phyloP scores from a whole-genome alignment of 1,140 invertebrate genomes.

The Periplaneta americana region DNA sequence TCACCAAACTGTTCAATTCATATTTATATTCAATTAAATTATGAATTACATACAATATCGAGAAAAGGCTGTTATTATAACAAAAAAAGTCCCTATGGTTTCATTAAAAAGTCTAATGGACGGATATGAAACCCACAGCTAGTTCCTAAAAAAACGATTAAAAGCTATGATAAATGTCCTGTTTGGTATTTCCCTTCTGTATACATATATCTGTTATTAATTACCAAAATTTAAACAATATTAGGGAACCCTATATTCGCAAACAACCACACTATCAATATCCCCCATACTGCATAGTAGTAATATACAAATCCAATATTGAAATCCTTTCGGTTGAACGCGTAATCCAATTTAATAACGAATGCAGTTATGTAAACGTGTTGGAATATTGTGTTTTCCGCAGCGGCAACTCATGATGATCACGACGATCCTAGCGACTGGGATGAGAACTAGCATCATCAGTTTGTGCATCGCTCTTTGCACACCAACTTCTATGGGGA shows the following conservation, averaged over 20 bases:
- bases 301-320: background rate
- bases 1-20: no score
- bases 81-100: background rate
- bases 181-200: background rate
- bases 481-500: background rate
- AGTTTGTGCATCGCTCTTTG: background rate
- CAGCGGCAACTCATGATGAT: background rate
- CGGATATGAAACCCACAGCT: background rate
- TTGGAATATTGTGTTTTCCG: background rate
- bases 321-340: background rate
- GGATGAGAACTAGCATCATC: background rate
- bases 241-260: background rate
- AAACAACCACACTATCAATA: background rate
- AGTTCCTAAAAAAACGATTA: background rate
- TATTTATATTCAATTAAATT: no score
- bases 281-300: background rate
- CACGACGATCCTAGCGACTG: no score
- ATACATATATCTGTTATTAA: background rate
- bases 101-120: background rate
- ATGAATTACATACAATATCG: background rate
- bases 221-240: background rate
- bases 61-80: background rate
- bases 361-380: background rate
- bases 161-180: background rate
- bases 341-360: background rate